Base-by-base conservation (phyloP, 2,888 invertebrate genomes). In the Diploptera punctata region DNA sequence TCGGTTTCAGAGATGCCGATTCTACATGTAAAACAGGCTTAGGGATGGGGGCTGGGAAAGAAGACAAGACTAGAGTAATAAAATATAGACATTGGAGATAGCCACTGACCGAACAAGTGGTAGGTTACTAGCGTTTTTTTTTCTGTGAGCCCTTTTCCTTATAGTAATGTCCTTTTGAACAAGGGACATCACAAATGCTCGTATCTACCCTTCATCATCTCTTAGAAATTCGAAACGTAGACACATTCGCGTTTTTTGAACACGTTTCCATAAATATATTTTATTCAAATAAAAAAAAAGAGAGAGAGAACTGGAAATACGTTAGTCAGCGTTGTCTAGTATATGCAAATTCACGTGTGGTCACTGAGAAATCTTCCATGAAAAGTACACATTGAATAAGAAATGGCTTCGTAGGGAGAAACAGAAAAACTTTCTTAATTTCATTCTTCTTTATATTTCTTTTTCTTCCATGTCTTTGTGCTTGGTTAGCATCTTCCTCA, bases 381-480 rank as follows among this genome's bases (percentile, higher is more conserved):
- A 21, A 54, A 57, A 29, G n/a, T 2, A 29, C n/a, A 57, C 7
- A 16, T 29, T 10, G 24, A 52, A 29, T 61, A 61, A 60, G 10
- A 9, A 19, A 65, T 65, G 9, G 16, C 44, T 24, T 47, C n/a
- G 1, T 16, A 47, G 13, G 47, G 16, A 19, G 4, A n/a, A 3
- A 9, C 10, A 47, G n/a, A 16, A 24, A 65, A 65, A 65, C 26
- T 65, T 65, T 65, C 47, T 38, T 65, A 65, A 65, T 47, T 47
- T 65, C 65, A 5, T 54, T 24, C 54, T 54, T 24, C 10, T 57
- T 57, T 57, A 9, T 1, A 29, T 57, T 57, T 16, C 29, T 57
- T 18, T 13, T 24, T 24, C 3, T n/a, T 2, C 57, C 31, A 2
- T 13, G 10, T 47, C 47, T 47, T 57, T 57, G 57, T 57, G 57